Percentiles rank a stretch among this genome's conserved stretches.
Conservation (phyloP, 2,113 vertebrate species). For the Heptranchias perlo region DNA sequence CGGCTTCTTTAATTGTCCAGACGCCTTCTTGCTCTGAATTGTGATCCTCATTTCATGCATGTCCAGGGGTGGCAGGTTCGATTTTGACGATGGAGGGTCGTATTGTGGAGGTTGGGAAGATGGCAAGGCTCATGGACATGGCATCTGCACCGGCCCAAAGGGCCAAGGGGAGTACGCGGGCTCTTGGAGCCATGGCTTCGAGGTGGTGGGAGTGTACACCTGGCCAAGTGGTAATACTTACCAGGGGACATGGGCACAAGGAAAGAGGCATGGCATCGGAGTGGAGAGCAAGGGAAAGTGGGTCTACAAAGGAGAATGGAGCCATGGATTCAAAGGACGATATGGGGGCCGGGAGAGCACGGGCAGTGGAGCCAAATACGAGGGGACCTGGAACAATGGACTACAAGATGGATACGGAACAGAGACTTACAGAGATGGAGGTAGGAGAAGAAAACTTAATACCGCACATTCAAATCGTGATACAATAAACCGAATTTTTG, state of each 20-base stretch:
- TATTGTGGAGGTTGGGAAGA: slow-evolving; percentile 99
- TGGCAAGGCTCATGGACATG: slow-evolving; percentile 97
- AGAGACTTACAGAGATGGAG: slow-evolving; percentile 97
- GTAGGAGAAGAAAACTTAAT: slow-evolving; percentile 57
- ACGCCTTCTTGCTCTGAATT: slow-evolving; percentile 52
- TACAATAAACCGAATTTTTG: neutral
- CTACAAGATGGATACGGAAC: slow-evolving; percentile 97
- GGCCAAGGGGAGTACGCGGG: slow-evolving; percentile 97
- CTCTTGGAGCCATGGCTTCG: slow-evolving; percentile 96
- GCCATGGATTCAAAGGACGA: slow-evolving; percentile 96
- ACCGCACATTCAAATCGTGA: neutral
- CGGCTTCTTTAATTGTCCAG: slow-evolving; percentile 34
- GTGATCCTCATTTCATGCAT: slow-evolving; percentile 83
- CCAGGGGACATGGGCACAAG: slow-evolving; percentile 97
- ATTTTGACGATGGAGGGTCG: slow-evolving; percentile 99
- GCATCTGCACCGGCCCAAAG: slow-evolving; percentile 97
- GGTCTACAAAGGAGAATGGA: slow-evolving; percentile 98
- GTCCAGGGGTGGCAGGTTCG: slow-evolving; percentile 88
- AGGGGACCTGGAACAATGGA: slow-evolving; percentile 98
- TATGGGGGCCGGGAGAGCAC: slow-evolving; percentile 92
- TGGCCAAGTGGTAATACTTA: slow-evolving; percentile 98
- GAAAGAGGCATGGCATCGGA: slow-evolving; percentile 94
- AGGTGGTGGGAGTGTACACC: slow-evolving; percentile 96
- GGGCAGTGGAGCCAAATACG: slow-evolving; percentile 88
- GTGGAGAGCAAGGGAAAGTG: slow-evolving; percentile 97